A percentile compares a stretch with the other conserved stretches of the same genome.
Conservation (phyloP, 2,888 invertebrate genomes). For the Cephus pygmeus region DNA sequence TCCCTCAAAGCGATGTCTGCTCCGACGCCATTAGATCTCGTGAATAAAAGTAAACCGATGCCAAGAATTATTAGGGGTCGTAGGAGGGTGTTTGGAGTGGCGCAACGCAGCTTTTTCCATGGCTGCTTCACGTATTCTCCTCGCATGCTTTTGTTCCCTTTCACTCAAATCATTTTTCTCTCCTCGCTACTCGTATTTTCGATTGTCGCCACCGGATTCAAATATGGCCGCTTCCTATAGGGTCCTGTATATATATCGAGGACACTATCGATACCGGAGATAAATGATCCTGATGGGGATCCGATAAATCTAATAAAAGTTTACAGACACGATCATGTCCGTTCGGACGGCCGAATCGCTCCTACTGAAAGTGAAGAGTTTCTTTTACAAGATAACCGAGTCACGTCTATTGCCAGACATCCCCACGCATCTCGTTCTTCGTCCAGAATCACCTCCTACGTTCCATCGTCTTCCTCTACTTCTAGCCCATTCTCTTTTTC, state of each 20-base stretch:
- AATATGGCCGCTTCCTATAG: not conserved
- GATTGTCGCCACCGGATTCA: not conserved
- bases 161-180: conserved; percentile 44
- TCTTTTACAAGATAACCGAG: conserved; percentile 18
- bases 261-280: conserved; percentile 1
- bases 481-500: conserved; percentile 12
- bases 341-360: conserved; percentile 23
- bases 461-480: conserved; percentile 24
- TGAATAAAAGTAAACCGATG: conserved; percentile 17
- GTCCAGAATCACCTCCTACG: not conserved
- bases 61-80: conserved; percentile 13
- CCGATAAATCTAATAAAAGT: conserved; percentile 3
- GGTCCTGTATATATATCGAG: not conserved
- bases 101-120: conserved; percentile 44
- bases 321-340: conserved; percentile 20
- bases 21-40: conserved; percentile 13
- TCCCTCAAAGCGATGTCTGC: conserved; percentile 31
- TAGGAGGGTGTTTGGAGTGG: conserved; percentile 24
- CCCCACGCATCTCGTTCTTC: conserved; percentile 27
- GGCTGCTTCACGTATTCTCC: conserved; percentile 32
- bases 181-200: not conserved
- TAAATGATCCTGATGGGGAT: conserved; percentile 7
- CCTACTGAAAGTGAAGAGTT: conserved; percentile 24
- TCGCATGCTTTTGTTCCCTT: conserved; percentile 41
- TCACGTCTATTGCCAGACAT: conserved; percentile 14